Percentiles rank a stretch among this genome's conserved stretches.
Conservation (phyloP, 2,113 vertebrate species). For the Callorhinus ursinus region DNA sequence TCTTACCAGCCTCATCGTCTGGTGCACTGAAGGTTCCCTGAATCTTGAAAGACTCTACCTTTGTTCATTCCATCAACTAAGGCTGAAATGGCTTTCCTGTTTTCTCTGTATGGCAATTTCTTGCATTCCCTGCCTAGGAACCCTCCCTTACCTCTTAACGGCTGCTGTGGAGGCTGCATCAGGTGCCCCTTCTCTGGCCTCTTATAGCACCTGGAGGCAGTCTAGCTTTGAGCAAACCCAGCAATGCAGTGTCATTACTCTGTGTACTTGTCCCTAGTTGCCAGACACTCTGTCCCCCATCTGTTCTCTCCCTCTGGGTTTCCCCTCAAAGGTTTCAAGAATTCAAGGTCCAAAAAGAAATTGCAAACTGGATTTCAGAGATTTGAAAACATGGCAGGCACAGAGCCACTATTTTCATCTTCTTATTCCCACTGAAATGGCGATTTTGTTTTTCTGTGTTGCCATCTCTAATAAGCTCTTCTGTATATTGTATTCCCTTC, state of each 20-base stretch:
- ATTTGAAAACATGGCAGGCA: not conserved
- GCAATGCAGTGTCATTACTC: accelerated
- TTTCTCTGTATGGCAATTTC: not conserved
- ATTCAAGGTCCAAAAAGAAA: not conserved
- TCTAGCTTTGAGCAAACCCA: not conserved
- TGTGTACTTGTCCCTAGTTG: not conserved
- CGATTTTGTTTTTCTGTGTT: not conserved
- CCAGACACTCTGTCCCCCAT: not conserved
- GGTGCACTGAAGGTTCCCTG: not conserved
- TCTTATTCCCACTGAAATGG: not conserved
- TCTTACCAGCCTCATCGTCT: not conserved
- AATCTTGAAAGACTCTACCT: not conserved
- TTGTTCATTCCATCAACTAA: not conserved
- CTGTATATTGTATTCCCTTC: not conserved
- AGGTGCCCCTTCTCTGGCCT: not conserved
- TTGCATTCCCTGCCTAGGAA: not conserved
- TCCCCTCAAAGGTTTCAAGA: not conserved
- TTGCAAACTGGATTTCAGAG: not conserved
- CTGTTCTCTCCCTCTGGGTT: not conserved
- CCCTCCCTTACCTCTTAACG: not conserved
- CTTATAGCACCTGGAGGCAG: not conserved
- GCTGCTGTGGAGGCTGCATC: no score
- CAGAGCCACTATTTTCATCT: not conserved
- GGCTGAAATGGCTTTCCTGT: not conserved
- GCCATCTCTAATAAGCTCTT: not conserved